Conservation (phyloP, 1,140 invertebrate genomes). For the Protaetia brevitarsis region DNA sequence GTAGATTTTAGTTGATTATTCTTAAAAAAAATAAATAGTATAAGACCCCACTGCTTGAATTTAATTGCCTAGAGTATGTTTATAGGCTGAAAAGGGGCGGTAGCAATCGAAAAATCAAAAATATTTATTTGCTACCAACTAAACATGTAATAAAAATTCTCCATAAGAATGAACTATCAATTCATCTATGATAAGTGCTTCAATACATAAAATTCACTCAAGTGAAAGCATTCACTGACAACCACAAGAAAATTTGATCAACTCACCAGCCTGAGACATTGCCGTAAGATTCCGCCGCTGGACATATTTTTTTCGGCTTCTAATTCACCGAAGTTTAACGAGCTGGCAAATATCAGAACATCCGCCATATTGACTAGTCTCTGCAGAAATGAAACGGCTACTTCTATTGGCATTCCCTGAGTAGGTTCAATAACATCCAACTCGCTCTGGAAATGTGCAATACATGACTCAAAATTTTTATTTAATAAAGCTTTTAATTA, state of each 20-base stretch:
- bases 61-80: no score
- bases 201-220: slow-evolving; percentile 7
- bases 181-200: neutral
- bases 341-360: slow-evolving; percentile 96
- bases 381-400: slow-evolving; percentile 94
- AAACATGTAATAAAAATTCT: no score
- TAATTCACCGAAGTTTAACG: slow-evolving; percentile 94
- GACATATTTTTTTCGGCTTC: slow-evolving; percentile 99
- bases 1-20: no score
- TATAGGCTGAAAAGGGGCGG: no score
- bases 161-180: no score
- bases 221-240: neutral
- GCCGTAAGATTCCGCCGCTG: slow-evolving; percentile 95
- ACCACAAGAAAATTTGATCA: neutral
- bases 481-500: no score
- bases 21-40: no score
- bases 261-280: slow-evolving; percentile 92
- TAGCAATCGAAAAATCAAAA: no score
- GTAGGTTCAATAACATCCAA: slow-evolving; percentile 97
- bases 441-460: slow-evolving; percentile 91
- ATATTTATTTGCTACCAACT: no score
- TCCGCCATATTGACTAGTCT: slow-evolving; percentile 97
- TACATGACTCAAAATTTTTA: no score
- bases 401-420: slow-evolving; percentile 97
- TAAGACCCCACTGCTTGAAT: no score